Evolutionary conservation across 2,797 vertebrate genomes (phyloP).

Genomic region (Rhabdophis nuchalis): DNA sequence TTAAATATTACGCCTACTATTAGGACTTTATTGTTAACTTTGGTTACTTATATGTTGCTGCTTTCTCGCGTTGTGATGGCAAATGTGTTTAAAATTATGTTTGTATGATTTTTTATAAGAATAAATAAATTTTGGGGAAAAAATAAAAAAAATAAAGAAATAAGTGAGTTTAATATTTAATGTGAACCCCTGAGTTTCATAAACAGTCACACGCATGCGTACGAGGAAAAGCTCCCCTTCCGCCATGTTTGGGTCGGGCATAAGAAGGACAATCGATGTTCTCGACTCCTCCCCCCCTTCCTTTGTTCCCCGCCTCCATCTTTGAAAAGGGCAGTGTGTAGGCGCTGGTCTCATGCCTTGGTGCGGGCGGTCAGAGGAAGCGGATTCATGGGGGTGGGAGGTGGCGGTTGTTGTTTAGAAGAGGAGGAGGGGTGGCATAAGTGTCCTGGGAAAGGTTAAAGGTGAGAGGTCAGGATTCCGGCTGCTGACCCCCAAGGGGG

Average conservation of each 20-base stretch:
- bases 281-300: not conserved
- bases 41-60: no score
- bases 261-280: no score
- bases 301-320: slow-evolving; percentile 6
- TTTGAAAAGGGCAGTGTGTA: not conserved
- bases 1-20: no score
- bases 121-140: no score
- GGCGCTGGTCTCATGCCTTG: not conserved
- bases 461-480: slow-evolving; percentile 22
- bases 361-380: slow-evolving; percentile 16
- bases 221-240: not conserved
- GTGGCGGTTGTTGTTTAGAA: not conserved
- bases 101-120: no score
- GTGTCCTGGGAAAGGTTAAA: slow-evolving; percentile 4
- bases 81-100: no score
- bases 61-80: no score
- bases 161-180: not conserved
- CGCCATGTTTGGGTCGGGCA: not conserved
- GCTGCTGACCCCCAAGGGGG: slow-evolving; percentile 10
- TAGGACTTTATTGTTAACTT: no score
- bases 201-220: not conserved
- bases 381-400: slow-evolving; percentile 1
- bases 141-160: not conserved
- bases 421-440: not conserved
- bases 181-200: not conserved